phyloP scores from a whole-genome alignment of 2,888 invertebrate species.

The Leucoptera coffeella region DNA sequence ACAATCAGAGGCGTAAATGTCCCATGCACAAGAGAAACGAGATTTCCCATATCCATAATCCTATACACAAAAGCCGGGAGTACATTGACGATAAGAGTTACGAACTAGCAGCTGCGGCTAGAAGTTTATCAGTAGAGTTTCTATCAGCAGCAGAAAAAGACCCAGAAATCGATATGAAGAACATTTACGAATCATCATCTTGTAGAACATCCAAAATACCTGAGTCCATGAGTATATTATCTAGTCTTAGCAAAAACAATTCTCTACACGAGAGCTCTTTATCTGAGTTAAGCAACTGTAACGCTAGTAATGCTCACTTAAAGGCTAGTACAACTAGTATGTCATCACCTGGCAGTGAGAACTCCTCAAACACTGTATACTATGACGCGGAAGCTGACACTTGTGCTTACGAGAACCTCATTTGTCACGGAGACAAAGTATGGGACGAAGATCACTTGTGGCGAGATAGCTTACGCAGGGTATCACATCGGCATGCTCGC shows the following conservation, averaged over 20 bases:
- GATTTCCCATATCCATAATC: conserved; percentile 68
- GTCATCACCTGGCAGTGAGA: conserved; percentile 43
- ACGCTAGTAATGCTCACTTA: conserved; percentile 13
- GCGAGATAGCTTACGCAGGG: conserved; percentile 72
- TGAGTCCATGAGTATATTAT: conserved; percentile 42
- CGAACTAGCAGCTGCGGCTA: conserved; percentile 51
- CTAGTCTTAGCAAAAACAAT: conserved; percentile 41
- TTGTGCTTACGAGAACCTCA: conserved; percentile 35
- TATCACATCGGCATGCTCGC: conserved; percentile 74
- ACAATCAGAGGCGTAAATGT: conserved; percentile 66
- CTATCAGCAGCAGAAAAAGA: conserved; percentile 61
- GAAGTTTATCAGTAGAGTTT: conserved; percentile 62
- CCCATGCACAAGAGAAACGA: conserved; percentile 57
- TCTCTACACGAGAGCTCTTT: conserved; percentile 15
- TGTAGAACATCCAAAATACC: conserved; percentile 53
- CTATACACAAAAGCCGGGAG: conserved; percentile 47
- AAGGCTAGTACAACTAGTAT: conserved; percentile 38
- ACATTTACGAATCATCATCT: conserved; percentile 65
- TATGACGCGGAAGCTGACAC: conserved; percentile 41
- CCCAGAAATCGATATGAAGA: conserved; percentile 61
- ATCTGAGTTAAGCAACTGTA: conserved; percentile 14
- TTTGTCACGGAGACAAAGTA: conserved; percentile 61
- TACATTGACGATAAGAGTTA: conserved; percentile 26
- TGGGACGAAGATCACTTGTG: conserved; percentile 82
- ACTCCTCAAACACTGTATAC: conserved; percentile 42